Evolutionary conservation across 2,113 vertebrate genomes (phyloP), one percentile per base, ranked within the genome.

Genomic region (Daubentonia madagascariensis): DNA sequence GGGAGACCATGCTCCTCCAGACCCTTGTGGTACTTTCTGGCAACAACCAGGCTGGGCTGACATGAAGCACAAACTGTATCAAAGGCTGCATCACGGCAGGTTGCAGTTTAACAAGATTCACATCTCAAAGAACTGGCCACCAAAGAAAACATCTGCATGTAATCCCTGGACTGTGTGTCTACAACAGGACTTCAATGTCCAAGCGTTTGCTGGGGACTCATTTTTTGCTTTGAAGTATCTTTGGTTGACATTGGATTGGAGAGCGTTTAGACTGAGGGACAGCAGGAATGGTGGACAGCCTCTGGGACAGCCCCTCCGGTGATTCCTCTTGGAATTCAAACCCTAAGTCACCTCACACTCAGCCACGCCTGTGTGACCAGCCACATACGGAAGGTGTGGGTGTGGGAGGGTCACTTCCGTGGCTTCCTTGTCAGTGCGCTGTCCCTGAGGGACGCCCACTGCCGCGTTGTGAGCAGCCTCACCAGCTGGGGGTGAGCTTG

Each of bases 81-180:
- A 4, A 2, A 22, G 6, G 59, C 37, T n/a, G 50, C n/a, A 5
- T 23, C 8, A 10, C 5, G 0, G 0, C 0, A 10, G 23, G 45
- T n/a, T 28, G 20, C 3, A 0, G 12, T 25, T 1, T 1, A 6
- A 45, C 18, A 0, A 16, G 67, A n/a, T 59, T 5, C 5, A 0
- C 22, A 0, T 8, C 78, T 20, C 37, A 1, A 35, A 28, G 48
- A 17, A 4, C n/a, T 2, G 0, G 18, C 3, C 20, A 30, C 59
- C 35, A 35, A 23, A 35, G 40, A 37, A 50, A 52, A 25, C 1
- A 1, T 35, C 20, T 7, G 50, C 6, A 16, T 48, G 37, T 1
- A 3, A 23, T 1, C 12, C 28, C 76, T 9, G 4, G 65, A 28
- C 22, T 0, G 3, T 1, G 1, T 35, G 45, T 35, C 67, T 52